Percentiles rank a stretch among this genome's conserved stretches.
phyloP scores from a whole-genome alignment of 2,888 invertebrate genomes.

The Scaptomyza reducta region DNA sequence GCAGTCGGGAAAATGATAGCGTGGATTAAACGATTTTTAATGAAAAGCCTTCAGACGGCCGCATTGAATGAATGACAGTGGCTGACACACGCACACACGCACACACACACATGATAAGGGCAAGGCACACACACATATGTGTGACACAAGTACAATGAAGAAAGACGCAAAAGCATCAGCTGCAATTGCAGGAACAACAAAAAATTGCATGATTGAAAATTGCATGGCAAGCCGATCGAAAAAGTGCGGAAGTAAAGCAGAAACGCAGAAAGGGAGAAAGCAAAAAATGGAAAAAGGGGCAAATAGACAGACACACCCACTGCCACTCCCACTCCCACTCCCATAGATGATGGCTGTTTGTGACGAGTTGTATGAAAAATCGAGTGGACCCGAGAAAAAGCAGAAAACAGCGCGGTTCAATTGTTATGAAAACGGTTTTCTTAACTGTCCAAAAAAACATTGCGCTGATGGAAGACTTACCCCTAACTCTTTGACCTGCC shows the following conservation, averaged over 20 bases:
- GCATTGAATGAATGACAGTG: slow-evolving; percentile 66
- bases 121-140: slow-evolving; percentile 18
- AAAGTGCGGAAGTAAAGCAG: slow-evolving; percentile 8
- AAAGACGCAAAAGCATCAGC: slow-evolving; percentile 56
- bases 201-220: slow-evolving; percentile 71
- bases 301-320: not conserved
- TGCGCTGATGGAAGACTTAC: slow-evolving; percentile 39
- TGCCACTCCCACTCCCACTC: not conserved
- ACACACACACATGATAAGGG: slow-evolving; percentile 28
- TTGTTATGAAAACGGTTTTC: slow-evolving; percentile 54
- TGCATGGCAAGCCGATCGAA: slow-evolving; percentile 72
- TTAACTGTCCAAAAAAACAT: slow-evolving; percentile 53
- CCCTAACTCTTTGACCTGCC: not conserved
- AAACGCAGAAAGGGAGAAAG: not conserved
- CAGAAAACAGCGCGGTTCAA: slow-evolving; percentile 28
- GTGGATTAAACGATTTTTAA: slow-evolving; percentile 81
- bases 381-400: slow-evolving; percentile 7
- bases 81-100: slow-evolving; percentile 46
- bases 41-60: slow-evolving; percentile 79
- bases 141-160: slow-evolving; percentile 41
- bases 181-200: slow-evolving; percentile 48
- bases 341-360: slow-evolving; percentile 1
- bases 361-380: slow-evolving; percentile 22
- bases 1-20: slow-evolving; percentile 67
- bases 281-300: slow-evolving; percentile 9